Percentiles rank a stretch among this genome's conserved stretches.
phyloP scores from a whole-genome alignment of 1,140 invertebrate genomes.

The Heliconius hermathena region DNA sequence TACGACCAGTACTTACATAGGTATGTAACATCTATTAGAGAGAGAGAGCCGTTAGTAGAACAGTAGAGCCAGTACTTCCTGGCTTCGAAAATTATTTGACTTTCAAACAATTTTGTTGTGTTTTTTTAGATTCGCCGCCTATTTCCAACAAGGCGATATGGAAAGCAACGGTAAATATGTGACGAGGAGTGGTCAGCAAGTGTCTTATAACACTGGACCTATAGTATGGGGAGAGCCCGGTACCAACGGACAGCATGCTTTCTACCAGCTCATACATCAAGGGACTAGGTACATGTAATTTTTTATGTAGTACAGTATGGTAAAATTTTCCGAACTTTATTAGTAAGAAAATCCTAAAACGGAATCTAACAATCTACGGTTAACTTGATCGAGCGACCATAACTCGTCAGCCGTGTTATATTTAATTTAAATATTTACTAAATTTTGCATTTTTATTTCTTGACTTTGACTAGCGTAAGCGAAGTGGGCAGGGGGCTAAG shows the following conservation, averaged over 20 bases:
- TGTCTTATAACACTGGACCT: slow-evolving; percentile 93
- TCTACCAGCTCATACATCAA: slow-evolving; percentile 98
- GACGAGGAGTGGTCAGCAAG: slow-evolving; percentile 88
- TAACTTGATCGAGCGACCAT: too few species aligned
- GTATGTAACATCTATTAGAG: slow-evolving; percentile 38
- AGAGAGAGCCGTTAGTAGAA: neutral
- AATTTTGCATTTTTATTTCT: too few species aligned
- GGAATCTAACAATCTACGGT: too few species aligned
- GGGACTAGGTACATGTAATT: slow-evolving; percentile 74
- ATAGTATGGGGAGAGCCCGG: slow-evolving; percentile 99
- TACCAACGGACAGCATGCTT: slow-evolving; percentile 99
- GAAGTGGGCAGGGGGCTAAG: too few species aligned
- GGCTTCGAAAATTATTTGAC: neutral
- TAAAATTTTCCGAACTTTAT: too few species aligned
- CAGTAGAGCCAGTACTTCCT: too few species aligned
- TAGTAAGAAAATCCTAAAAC: too few species aligned
- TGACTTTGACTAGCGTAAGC: too few species aligned
- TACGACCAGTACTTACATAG: slow-evolving; percentile 99
- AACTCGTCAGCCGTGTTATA: too few species aligned
- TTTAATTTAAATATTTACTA: too few species aligned
- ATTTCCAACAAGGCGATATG: slow-evolving; percentile 99
- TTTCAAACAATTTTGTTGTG: neutral
- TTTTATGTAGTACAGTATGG: too few species aligned
- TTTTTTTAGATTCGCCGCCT: slow-evolving; percentile 93
- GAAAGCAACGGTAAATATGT: slow-evolving; percentile 99